Percentiles rank a stretch among this genome's conserved stretches.
phyloP scores from a whole-genome alignment of 1,140 invertebrate species.

The Drosophila azteca region DNA sequence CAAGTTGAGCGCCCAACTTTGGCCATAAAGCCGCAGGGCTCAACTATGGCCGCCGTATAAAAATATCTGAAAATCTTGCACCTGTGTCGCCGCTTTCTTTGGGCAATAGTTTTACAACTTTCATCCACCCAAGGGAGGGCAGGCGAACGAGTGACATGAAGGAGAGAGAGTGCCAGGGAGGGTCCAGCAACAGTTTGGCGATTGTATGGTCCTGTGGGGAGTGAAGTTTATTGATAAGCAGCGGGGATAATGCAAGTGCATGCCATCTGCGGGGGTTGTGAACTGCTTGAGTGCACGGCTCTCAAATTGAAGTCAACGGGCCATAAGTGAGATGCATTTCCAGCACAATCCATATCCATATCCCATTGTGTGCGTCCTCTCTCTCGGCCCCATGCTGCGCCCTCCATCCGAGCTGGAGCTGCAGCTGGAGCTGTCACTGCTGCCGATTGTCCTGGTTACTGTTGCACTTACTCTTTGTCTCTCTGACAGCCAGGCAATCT shows the following conservation, averaged over 20 bases:
- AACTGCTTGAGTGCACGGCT: slow-evolving; percentile 26
- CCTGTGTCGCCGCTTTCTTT: slow-evolving; percentile 21
- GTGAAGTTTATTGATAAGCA: slow-evolving; percentile 58
- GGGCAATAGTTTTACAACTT: slow-evolving; percentile 37
- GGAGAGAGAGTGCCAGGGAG: slow-evolving; percentile 12
- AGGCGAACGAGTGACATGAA: background rate
- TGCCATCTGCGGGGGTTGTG: no score
- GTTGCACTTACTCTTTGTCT: slow-evolving; percentile 25
- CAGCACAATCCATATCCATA: slow-evolving; percentile 32
- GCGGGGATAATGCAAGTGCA: slow-evolving; percentile 49
- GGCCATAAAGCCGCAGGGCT: slow-evolving; percentile 23
- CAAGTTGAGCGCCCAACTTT: slow-evolving; percentile 20
- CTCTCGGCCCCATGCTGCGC: slow-evolving; percentile 18
- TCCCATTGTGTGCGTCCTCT: slow-evolving; percentile 53
- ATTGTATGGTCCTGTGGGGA: slow-evolving; percentile 13
- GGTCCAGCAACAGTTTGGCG: slow-evolving; percentile 63
- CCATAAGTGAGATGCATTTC: slow-evolving; percentile 58
- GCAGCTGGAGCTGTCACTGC: slow-evolving; percentile 32
- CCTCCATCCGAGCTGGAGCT: slow-evolving; percentile 32
- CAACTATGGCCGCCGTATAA: slow-evolving; percentile 5
- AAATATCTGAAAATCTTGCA: slow-evolving; percentile 20
- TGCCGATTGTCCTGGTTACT: slow-evolving; percentile 31
- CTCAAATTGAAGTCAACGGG: slow-evolving; percentile 54
- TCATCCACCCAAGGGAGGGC: background rate
- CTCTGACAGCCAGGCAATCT: no score